A percentile compares a stretch with the other conserved stretches of the same genome.
Conservation (phyloP, 2,888 invertebrate species). For the Abscondita cerata region DNA sequence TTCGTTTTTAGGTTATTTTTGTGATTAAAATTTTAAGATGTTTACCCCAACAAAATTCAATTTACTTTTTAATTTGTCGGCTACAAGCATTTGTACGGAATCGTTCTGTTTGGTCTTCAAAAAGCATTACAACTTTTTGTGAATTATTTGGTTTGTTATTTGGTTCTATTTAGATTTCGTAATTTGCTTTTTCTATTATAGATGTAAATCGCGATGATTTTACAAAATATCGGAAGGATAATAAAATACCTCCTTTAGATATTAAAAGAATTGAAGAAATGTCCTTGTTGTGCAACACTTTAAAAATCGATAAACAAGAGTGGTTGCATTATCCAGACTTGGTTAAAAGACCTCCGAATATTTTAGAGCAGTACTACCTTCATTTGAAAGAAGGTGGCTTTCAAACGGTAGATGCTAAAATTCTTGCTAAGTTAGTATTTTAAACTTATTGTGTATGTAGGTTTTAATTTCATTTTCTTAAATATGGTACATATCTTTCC, state of each 20-base stretch:
- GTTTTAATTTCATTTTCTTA: no score
- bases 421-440: constrained; percentile 49
- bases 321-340: constrained; percentile 64
- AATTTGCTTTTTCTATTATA: not conserved
- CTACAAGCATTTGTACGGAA: not conserved
- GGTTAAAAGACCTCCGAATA: constrained; percentile 64
- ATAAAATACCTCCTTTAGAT: constrained; percentile 12
- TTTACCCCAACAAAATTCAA: no score
- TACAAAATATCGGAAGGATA: not conserved
- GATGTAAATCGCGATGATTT: not conserved
- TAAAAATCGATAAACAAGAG: constrained; percentile 61
- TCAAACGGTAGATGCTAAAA: constrained; percentile 46
- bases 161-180: no score
- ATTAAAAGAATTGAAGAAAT: constrained; percentile 9
- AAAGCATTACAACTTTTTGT: not conserved
- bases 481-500: no score
- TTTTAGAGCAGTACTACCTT: constrained; percentile 67
- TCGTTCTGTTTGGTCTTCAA: not conserved
- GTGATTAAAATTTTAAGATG: no score
- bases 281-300: constrained; percentile 46
- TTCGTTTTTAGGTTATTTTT: no score
- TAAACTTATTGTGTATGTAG: no score
- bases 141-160: not conserved
- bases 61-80: no score
- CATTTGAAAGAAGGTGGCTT: constrained; percentile 70